phyloP scores from a whole-genome alignment of 2,888 invertebrate species.

The Neelides folsomi region DNA sequence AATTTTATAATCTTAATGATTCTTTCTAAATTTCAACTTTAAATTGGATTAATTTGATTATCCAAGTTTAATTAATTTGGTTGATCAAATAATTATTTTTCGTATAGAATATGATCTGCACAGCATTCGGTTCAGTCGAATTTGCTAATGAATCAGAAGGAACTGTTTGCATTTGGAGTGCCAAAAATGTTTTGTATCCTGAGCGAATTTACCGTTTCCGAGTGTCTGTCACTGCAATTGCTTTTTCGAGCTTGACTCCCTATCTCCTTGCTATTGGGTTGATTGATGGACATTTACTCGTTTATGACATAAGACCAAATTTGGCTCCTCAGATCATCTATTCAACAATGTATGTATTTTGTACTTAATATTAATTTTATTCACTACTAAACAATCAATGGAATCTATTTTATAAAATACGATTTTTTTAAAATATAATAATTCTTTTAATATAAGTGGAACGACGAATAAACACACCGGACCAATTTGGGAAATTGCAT shows the following conservation, averaged over 20 bases:
- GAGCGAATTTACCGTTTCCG: constrained; percentile 51
- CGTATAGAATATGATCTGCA: constrained; percentile 57
- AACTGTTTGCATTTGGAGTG: constrained; percentile 56
- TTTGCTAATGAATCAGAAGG: constrained; percentile 49
- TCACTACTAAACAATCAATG: background rate
- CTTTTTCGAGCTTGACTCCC: constrained; percentile 54
- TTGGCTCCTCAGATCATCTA: constrained; percentile 6
- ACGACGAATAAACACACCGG: constrained; percentile 23
- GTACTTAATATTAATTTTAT: background rate
- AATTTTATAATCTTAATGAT: too few species aligned
- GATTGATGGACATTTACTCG: constrained; percentile 54
- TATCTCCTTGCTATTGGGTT: constrained; percentile 63
- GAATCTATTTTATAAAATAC: background rate
- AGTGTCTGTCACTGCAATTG: constrained; percentile 52
- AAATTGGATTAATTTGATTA: background rate
- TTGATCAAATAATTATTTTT: background rate
- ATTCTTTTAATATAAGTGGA: background rate
- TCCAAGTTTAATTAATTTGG: background rate
- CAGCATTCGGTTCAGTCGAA: constrained; percentile 56
- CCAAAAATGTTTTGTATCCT: constrained; percentile 62
- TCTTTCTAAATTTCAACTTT: background rate
- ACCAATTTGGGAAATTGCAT: constrained; percentile 31
- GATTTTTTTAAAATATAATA: background rate
- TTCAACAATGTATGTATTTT: constrained; percentile 9
- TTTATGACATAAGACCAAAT: constrained; percentile 52